Evolutionary conservation across 2,113 vertebrate genomes (phyloP).

Genomic region (Sinocyclocheilus rhinocerous): DNA sequence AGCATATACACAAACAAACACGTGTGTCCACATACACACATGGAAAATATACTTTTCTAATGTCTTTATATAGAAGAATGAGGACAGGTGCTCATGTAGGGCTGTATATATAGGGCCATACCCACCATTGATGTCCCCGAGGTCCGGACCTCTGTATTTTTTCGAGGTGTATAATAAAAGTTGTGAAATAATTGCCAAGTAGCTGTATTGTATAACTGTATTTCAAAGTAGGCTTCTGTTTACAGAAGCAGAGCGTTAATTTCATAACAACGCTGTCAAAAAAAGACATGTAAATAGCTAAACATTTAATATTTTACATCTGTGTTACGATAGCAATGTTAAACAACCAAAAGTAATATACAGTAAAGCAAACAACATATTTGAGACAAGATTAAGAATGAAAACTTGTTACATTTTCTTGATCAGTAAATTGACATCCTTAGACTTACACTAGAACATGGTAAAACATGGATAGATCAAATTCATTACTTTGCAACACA

Average conservation of each 20-base stretch:
- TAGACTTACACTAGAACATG: background rate
- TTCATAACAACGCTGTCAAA: background rate
- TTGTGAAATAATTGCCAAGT: background rate
- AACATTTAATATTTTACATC: background rate
- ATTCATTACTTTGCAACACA: background rate
- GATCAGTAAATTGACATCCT: background rate
- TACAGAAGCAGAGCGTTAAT: background rate
- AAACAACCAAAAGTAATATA: background rate
- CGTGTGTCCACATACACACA: background rate
- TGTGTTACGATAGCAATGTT: background rate
- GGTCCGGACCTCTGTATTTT: background rate
- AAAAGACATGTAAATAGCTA: background rate
- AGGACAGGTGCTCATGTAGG: background rate
- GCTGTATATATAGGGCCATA: background rate
- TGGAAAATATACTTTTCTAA: background rate
- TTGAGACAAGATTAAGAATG: background rate
- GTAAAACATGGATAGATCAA: background rate
- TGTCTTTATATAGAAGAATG: background rate
- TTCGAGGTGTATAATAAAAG: background rate
- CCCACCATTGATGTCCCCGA: background rate
- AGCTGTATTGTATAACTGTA: background rate
- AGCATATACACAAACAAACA: slow-evolving; percentile 14
- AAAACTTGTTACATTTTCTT: background rate
- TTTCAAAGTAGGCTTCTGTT: background rate
- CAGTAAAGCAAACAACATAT: background rate